phyloP scores from a whole-genome alignment of 2,888 invertebrate species.

The Agrochola lychnidis region DNA sequence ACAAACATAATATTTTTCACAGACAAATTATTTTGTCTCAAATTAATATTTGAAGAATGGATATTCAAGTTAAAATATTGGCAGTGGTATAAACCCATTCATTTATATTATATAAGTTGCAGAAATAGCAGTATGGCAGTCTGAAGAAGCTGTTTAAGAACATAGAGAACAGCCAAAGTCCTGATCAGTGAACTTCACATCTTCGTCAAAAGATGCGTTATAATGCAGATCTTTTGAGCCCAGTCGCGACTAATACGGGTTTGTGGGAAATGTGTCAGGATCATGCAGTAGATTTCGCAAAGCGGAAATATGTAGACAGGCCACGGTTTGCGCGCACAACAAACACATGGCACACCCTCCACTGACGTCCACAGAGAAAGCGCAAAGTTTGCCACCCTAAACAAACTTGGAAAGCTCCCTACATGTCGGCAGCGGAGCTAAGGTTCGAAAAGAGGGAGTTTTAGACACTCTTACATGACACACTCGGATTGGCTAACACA shows the following conservation, averaged over 20 bases:
- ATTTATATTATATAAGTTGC: neutral
- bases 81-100: neutral
- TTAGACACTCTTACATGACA: neutral
- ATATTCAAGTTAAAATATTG: neutral
- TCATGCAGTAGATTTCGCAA: constrained; percentile 10
- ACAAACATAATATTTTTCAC: neutral
- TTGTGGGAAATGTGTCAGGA: constrained; percentile 27
- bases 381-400: constrained; percentile 47
- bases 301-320: constrained; percentile 13
- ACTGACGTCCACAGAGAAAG: constrained; percentile 32
- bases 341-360: constrained; percentile 35
- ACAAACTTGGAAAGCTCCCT: constrained; percentile 39
- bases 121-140: neutral
- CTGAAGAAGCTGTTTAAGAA: neutral
- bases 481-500: too few species aligned
- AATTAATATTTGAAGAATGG: neutral
- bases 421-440: too few species aligned
- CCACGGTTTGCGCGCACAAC: constrained; percentile 18
- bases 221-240: constrained; percentile 19
- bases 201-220: neutral
- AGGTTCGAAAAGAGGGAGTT: constrained; percentile 7
- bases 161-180: neutral
- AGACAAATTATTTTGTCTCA: neutral
- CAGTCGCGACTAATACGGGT: constrained; percentile 12
- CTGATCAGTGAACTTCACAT: neutral